Base-by-base conservation (phyloP, 1,140 invertebrate genomes). In the Amyelois transitella region DNA sequence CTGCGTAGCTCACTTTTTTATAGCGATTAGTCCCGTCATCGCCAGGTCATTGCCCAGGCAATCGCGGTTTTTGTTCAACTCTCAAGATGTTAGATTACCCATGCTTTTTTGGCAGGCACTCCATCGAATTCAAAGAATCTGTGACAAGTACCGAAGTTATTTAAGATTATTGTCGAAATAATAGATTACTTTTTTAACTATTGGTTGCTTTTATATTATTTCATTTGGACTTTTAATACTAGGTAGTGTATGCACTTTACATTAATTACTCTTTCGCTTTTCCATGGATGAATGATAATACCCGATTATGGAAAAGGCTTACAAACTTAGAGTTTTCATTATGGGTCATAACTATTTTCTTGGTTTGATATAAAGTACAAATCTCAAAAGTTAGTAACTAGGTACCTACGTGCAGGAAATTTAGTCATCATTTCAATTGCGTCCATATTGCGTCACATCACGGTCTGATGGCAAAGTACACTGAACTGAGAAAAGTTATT, bases 1-100 rank as follows among this genome's bases (percentile, higher is more conserved):
- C n/a, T 14, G 32, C 32, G 20, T 12, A 48, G 21, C n/a, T n/a
- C n/a, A n/a, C 19, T 50, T 59, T 64, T 60, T 60, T 60, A 24
- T 44, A 21, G 21, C 55, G 49, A 58, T 58, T 57, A 55, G 28
- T 60, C 48, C 55, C 52, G 49, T 52, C 54, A 56, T 22, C n/a
- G 32, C 19, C 51, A 21, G 55, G 45, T 54, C 54, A 62, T 48
- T 24, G 51, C 49, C 60, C 43, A 0, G 43, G 22, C 10, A 52
- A 18, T 51, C 43, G 22, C 20, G 18, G 14, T 57, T 47, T 44
- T 48, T 48, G 6, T 5, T 6, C 2, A 12, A 21, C 18, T 21
- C 14, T 20, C n/a, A 48, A 48, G 45, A 48, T 48, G 45, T 2
- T 21, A 48, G 45, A 48, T 48, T 20, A 22, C 20, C 10, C 19